Evolutionary conservation across 2,113 vertebrate genomes (phyloP), one percentile per base, ranked within the genome.

Genomic region (Salvelinus sp.): DNA sequence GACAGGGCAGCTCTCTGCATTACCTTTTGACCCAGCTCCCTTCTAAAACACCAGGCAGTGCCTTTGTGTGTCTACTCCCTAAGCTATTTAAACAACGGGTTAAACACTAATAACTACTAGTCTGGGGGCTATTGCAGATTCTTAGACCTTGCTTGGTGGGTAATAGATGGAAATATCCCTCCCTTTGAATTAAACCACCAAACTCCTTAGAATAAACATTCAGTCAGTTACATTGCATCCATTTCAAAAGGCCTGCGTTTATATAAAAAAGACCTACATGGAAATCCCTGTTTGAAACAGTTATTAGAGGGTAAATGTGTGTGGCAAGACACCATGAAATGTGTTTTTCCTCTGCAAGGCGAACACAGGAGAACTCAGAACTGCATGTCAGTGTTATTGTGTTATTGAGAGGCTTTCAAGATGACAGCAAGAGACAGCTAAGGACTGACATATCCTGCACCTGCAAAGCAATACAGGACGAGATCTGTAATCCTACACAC

Each of bases 251-350:
- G 69, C 58, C 71, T 54, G 72, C 23, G 80, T 75, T 83, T 72
- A 6, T 70, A 81, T 85, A 80, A 86, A 82, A 38, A 69, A 79
- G 66, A 13, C 79, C 70, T 79, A 83, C 87, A 90, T 88, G 82
- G 77, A 87, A 85, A 87, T 85, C 83, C 83, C 67, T 18, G 78
- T 82, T 82, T 68, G 83, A 87, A 89, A 85, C 73, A 69, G 76
- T 79, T 79, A 84, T 89, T 88, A 83, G 83, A 70, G 82, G 77
- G 79, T 85, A 79, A 77, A 79, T 68, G 7, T 79, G 82, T 68
- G 13, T 80, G 84, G 70, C 72, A 79, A 83, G 81, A 81, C 77
- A 76, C 75, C 70, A 67, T 82, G 84, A 85, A 81, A 79, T 79
- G 77, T 54, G 72, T 76, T 67, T 33, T 44, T 23, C 1, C 47